Percentiles rank a stretch among this genome's conserved stretches.
These are phyloP conservation scores for Riptortus pedestris DNA, from an alignment of 1,140 invertebrate genomes.

Conservation along the genomic window DNA sequence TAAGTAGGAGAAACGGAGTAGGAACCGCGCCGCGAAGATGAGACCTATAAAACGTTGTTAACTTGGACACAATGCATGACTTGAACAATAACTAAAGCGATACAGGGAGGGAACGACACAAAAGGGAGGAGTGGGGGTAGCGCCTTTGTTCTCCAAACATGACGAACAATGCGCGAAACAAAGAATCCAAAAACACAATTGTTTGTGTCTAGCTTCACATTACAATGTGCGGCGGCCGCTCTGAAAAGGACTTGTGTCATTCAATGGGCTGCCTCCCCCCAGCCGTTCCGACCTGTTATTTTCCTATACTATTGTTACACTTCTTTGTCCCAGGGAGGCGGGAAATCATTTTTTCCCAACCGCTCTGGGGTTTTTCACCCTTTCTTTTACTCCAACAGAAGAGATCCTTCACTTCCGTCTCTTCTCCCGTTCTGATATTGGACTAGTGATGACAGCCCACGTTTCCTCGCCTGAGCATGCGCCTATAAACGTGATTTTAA, in stretches of 20 bases:
- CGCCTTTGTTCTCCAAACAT: slow-evolving; percentile 32
- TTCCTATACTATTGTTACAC: slow-evolving; percentile 23
- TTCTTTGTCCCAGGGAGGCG: slow-evolving; percentile 1
- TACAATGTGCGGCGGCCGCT: slow-evolving; percentile 28
- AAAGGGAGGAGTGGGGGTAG: slow-evolving; percentile 19
- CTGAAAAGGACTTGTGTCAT: slow-evolving; percentile 31
- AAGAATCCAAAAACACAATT: slow-evolving; percentile 33
- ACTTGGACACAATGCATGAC: slow-evolving; percentile 31
- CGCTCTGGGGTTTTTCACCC: slow-evolving; percentile 3
- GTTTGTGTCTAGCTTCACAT: slow-evolving; percentile 32
- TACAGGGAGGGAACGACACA: slow-evolving; percentile 28
- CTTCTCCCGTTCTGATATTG: not conserved
- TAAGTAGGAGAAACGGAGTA: no score
- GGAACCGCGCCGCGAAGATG: slow-evolving; percentile 28
- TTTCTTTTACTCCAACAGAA: not conserved
- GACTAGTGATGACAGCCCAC: no score
- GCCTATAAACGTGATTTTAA: no score
- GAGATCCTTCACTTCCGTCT: not conserved
- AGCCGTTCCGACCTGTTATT: slow-evolving; percentile 25
- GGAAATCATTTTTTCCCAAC: slow-evolving; percentile 6
- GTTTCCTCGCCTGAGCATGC: no score
- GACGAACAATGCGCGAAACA: slow-evolving; percentile 32
- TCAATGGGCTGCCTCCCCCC: slow-evolving; percentile 24
- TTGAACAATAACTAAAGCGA: slow-evolving; percentile 33
- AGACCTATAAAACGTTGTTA: slow-evolving; percentile 32